phyloP scores from a whole-genome alignment of 1,140 invertebrate species.

The Zaprionus vittiger region DNA sequence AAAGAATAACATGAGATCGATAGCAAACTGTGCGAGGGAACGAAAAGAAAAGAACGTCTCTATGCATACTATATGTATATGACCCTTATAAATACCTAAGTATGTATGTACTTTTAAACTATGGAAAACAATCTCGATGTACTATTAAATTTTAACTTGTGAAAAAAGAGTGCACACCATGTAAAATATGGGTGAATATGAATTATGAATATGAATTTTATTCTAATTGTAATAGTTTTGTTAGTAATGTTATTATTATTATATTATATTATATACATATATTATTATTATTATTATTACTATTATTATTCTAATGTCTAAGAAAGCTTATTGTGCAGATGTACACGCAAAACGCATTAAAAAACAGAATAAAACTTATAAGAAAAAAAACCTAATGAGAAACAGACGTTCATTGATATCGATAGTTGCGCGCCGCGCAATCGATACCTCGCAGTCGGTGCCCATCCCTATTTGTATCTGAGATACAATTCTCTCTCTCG shows the following conservation, averaged over 20 bases:
- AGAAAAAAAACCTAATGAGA: conserved; percentile 46
- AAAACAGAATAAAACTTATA: conserved; percentile 76
- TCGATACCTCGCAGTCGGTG: conserved; percentile 32
- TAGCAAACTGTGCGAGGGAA: conserved; percentile 8
- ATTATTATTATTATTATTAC: conserved; percentile 56
- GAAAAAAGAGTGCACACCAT: conserved; percentile 35
- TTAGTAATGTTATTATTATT: conserved; percentile 80
- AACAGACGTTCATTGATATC: conserved; percentile 9
- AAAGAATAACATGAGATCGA: neutral
- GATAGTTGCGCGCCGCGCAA: conserved; percentile 19
- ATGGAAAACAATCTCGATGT: conserved; percentile 75
- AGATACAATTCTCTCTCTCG: conserved; percentile 39
- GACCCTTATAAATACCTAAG: conserved; percentile 51
- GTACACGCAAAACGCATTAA: conserved; percentile 79
- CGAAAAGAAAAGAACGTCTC: conserved; percentile 26
- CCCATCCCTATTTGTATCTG: conserved; percentile 55
- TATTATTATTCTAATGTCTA: conserved; percentile 59
- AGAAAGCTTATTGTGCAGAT: conserved; percentile 80
- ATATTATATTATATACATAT: conserved; percentile 9
- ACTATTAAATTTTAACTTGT: conserved; percentile 79
- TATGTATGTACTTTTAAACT: conserved; percentile 67
- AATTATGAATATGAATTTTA: conserved; percentile 80
- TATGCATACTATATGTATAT: conserved; percentile 46
- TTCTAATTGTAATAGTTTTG: conserved; percentile 81
- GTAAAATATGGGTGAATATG: conserved; percentile 58